Conservation (phyloP, 2,888 invertebrate genomes). For the Cyclophora punctaria region DNA sequence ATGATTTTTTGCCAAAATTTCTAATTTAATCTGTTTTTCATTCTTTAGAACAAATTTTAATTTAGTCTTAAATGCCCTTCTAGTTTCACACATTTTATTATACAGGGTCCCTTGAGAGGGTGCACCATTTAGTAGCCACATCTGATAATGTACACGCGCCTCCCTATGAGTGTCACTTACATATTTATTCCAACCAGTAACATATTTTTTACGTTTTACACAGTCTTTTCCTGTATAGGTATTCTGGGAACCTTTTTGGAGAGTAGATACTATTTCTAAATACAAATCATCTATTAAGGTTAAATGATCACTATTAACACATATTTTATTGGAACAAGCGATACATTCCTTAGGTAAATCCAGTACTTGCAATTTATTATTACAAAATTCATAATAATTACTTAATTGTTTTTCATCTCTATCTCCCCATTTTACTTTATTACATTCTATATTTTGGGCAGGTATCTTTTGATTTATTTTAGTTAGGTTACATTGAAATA, state of each 20-base stretch:
- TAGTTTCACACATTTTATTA: not conserved
- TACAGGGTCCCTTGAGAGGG: not conserved
- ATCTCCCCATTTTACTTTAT: constrained; percentile 1
- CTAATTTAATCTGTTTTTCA: not conserved
- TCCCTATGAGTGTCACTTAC: not conserved
- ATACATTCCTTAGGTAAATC: not conserved
- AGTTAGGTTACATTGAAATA: constrained; percentile 7
- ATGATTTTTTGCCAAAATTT: not conserved
- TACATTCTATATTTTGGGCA: not conserved
- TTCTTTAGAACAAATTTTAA: not conserved
- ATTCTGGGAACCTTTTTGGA: too few species aligned
- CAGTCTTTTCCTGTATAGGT: not conserved
- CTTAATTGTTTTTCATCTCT: constrained; percentile 1
- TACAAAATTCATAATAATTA: not conserved
- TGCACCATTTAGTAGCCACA: not conserved
- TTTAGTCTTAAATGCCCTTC: not conserved
- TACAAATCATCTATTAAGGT: not conserved
- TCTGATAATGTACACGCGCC: not conserved
- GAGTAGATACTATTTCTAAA: too few species aligned
- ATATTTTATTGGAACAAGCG: not conserved
- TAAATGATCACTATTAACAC: not conserved
- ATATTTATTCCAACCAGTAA: not conserved
- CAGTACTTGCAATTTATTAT: not conserved
- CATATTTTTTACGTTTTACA: not conserved
- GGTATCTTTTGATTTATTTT: not conserved